These are phyloP conservation scores for Callionymus lyra DNA, from an alignment of 2,113 vertebrate genomes.

Conservation along the genomic window DNA sequence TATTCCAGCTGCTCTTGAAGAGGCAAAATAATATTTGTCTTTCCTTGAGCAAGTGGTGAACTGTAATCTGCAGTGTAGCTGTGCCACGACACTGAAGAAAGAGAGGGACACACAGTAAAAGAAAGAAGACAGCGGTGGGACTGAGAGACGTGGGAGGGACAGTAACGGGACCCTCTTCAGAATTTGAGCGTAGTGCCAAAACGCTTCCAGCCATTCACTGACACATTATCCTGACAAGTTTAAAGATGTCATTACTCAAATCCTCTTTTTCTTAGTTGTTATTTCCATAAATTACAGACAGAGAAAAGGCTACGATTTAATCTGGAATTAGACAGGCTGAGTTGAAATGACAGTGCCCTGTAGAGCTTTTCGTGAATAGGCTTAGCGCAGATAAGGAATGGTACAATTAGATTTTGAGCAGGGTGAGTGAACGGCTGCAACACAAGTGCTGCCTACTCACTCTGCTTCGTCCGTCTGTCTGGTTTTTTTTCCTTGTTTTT, in stretches of 20 bases:
- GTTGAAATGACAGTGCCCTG: conserved; percentile 57
- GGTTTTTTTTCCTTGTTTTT: neutral
- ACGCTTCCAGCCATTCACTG: conserved; percentile 40
- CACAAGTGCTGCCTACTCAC: conserved; percentile 23
- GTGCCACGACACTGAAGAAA: too few species aligned
- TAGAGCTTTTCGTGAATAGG: conserved; percentile 63
- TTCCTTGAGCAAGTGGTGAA: too few species aligned
- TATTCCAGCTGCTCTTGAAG: too few species aligned
- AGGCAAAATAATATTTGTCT: too few species aligned
- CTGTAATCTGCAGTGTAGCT: too few species aligned
- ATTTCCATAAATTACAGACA: conserved; percentile 67
- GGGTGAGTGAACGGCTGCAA: conserved; percentile 30
- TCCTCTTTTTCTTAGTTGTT: conserved; percentile 68
- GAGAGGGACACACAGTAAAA: too few species aligned
- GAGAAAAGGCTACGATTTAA: conserved; percentile 63
- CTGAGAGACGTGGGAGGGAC: conserved; percentile 21
- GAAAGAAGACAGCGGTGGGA: too few species aligned
- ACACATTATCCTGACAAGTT: conserved; percentile 60
- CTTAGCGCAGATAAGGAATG: conserved; percentile 58
- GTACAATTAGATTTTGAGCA: conserved; percentile 61
- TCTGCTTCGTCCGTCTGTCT: conserved; percentile 12
- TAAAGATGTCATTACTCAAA: conserved; percentile 73
- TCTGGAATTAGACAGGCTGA: conserved; percentile 56
- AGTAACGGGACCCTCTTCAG: conserved; percentile 39
- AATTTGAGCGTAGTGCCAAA: conserved; percentile 37